Evolutionary conservation across 2,888 invertebrate species (phyloP).

Genomic region (Andrena chrysosceles): DNA sequence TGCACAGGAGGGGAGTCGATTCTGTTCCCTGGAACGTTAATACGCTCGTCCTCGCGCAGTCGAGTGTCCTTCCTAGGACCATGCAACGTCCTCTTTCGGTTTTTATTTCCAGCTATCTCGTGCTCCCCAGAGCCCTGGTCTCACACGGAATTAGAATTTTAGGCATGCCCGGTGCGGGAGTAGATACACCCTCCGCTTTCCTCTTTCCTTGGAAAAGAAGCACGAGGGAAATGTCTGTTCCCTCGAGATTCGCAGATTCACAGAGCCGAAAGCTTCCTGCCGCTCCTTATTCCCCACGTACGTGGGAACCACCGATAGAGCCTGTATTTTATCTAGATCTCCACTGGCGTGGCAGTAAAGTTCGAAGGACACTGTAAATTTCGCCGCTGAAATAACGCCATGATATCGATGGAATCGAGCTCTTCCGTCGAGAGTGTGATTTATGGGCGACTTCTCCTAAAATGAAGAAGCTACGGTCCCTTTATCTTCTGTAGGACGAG

Average conservation of each 20-base stretch:
- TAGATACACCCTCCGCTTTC: neutral
- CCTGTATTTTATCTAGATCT: constrained; percentile 31
- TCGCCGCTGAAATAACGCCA: constrained; percentile 6
- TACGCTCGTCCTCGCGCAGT: neutral
- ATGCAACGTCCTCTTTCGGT: neutral
- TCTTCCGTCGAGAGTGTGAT: neutral
- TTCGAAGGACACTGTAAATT: constrained; percentile 39
- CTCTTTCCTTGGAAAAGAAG: neutral
- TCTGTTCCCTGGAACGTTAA: neutral
- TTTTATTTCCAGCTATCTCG: constrained; percentile 8
- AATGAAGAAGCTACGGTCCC: constrained; percentile 9
- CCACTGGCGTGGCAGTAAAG: constrained; percentile 14
- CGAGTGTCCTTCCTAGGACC: neutral
- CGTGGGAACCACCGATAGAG: constrained; percentile 5
- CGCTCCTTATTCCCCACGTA: constrained; percentile 6
- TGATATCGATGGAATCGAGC: constrained; percentile 5
- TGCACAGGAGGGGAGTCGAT: neutral
- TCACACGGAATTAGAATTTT: constrained; percentile 40
- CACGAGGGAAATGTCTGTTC: neutral
- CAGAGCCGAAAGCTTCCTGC: constrained; percentile 10
- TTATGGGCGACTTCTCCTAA: constrained; percentile 1
- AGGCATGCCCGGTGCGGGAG: constrained; percentile 4
- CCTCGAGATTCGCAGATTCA: constrained; percentile 29
- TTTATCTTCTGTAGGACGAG: neutral
- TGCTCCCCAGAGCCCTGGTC: neutral